Evolutionary conservation across 2,888 invertebrate species (phyloP).

Genomic region (Beris chalybata): DNA sequence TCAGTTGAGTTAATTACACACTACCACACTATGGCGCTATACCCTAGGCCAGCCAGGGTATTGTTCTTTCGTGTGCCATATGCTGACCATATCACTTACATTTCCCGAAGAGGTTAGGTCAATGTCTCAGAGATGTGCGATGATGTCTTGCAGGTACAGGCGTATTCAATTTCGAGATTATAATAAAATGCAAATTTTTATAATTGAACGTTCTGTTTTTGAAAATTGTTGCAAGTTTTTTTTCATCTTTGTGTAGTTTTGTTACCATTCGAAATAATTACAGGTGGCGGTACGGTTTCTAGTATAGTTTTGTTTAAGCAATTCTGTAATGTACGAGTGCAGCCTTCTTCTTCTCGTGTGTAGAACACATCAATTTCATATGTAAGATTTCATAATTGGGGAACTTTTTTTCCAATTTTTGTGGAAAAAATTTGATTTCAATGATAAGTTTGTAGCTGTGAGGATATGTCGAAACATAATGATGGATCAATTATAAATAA

Average conservation of each 20-base stretch:
- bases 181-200: constrained; percentile 35
- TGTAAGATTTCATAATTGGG: no score
- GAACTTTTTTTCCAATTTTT: no score
- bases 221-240: constrained; percentile 9
- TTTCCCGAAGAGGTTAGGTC: constrained; percentile 38
- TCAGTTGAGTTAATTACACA: constrained; percentile 35
- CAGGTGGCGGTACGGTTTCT: not conserved
- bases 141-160: not conserved
- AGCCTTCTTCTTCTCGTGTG: no score
- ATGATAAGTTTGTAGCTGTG: no score
- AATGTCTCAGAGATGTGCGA: constrained; percentile 33
- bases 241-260: constrained; percentile 9
- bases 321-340: not conserved
- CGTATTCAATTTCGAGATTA: not conserved
- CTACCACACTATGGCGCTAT: constrained; percentile 14
- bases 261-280: constrained; percentile 31
- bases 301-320: constrained; percentile 1
- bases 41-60: constrained; percentile 22
- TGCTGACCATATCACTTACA: constrained; percentile 34
- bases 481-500: no score
- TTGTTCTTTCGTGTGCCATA: constrained; percentile 32
- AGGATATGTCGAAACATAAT: no score
- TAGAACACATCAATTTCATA: no score
- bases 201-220: constrained; percentile 34
- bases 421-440: no score